Conservation (phyloP, 2,888 invertebrate genomes). For the Cerastis leucographa region DNA sequence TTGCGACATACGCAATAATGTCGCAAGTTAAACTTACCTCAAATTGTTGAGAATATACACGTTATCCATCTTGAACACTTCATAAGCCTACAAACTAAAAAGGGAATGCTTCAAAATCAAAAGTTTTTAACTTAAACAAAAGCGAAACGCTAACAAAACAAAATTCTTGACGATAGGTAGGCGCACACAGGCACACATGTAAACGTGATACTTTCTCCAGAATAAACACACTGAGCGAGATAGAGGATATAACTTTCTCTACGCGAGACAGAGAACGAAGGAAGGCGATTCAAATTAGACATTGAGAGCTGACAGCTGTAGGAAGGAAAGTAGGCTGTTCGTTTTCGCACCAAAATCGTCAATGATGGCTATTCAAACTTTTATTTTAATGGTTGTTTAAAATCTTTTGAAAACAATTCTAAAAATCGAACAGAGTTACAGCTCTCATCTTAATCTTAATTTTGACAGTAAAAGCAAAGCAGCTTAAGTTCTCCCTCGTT, state of each 20-base stretch:
- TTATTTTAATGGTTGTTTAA: background rate
- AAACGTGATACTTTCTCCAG: conserved; percentile 55
- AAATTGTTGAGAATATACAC: conserved; percentile 84
- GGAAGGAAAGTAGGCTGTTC: background rate
- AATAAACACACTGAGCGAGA: conserved; percentile 35
- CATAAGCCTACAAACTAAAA: conserved; percentile 57
- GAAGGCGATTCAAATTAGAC: conserved; percentile 11
- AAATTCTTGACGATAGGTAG: conserved; percentile 27
- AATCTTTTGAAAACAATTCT: background rate
- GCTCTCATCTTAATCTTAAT: no score
- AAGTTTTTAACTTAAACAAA: conserved; percentile 38
- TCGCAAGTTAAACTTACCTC: conserved; percentile 76
- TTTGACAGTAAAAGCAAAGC: no score
- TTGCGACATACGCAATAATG: conserved; percentile 58
- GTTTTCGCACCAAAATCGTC: background rate
- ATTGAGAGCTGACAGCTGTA: conserved; percentile 51
- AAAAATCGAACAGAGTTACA: background rate
- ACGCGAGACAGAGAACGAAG: conserved; percentile 34
- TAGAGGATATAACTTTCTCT: fast-evolving
- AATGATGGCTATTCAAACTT: background rate
- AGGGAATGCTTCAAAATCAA: background rate
- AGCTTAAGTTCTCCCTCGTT: background rate
- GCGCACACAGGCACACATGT: conserved; percentile 23
- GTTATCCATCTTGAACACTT: conserved; percentile 81
- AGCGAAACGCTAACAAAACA: conserved; percentile 53